Percentiles rank a stretch among this genome's conserved stretches.
These are phyloP conservation scores for Heteropelma amictum DNA, from an alignment of 2,888 invertebrate genomes.

Conservation along the genomic window DNA sequence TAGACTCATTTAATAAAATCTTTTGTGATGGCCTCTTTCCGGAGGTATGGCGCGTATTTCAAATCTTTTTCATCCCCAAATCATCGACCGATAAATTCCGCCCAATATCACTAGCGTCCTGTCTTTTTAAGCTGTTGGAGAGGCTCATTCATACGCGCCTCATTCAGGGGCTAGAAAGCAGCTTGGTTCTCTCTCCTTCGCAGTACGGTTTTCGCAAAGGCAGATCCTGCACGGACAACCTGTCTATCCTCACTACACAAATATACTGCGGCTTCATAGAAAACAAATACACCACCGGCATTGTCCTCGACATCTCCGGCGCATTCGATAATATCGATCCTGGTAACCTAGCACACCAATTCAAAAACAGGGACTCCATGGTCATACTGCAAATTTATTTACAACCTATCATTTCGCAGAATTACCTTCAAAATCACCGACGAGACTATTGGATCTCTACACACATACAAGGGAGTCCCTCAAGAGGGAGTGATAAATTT, in stretches of 20 bases:
- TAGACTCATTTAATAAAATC: too few relatives aligned
- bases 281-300: background rate
- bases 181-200: background rate
- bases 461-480: conserved; percentile 19
- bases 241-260: conserved; percentile 19
- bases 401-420: conserved; percentile 5
- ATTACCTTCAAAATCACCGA: conserved; percentile 24
- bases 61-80: too few relatives aligned
- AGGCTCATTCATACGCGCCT: conserved; percentile 31
- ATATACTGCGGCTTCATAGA: conserved; percentile 7
- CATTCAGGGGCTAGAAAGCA: conserved; percentile 27
- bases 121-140: conserved; percentile 37
- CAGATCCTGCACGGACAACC: conserved; percentile 37
- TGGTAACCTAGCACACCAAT: background rate
- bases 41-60: too few relatives aligned
- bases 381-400: conserved; percentile 22
- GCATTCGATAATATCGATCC: conserved; percentile 38
- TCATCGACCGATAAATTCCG: conserved; percentile 20
- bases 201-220: conserved; percentile 32
- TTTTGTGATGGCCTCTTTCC: too few relatives aligned
- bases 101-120: conserved; percentile 13
- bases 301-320: conserved; percentile 28
- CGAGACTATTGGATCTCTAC: background rate
- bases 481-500: conserved; percentile 22
- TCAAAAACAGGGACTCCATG: background rate